Conservation (phyloP, 2,797 vertebrate species). For the Enteromius afrohamiltoni region DNA sequence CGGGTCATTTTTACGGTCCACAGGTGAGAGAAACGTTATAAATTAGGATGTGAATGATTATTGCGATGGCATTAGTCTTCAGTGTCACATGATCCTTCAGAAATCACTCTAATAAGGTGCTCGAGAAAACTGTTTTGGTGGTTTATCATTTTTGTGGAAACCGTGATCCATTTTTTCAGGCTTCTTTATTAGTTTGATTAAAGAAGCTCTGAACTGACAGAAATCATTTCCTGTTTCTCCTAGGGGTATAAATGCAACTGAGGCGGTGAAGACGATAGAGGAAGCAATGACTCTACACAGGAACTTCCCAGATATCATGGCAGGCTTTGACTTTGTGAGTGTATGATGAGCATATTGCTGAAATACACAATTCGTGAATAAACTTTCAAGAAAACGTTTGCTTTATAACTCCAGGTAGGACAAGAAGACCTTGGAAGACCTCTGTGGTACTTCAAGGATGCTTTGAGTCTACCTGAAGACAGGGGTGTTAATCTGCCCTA, state of each 20-base stretch:
- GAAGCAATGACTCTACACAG: slow-evolving; percentile 78
- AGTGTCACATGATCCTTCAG: neutral
- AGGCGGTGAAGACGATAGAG: slow-evolving; percentile 71
- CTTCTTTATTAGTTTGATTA: neutral
- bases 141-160: neutral
- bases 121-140: neutral
- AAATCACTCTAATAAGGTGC: neutral
- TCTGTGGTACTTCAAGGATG: slow-evolving; percentile 85
- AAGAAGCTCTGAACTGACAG: neutral
- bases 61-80: neutral
- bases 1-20: slow-evolving; percentile 81
- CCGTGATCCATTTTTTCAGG: too few species aligned
- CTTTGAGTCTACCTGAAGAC: slow-evolving; percentile 78
- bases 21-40: slow-evolving; percentile 74
- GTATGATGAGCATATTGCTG: neutral
- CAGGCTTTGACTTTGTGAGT: slow-evolving; percentile 91
- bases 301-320: slow-evolving; percentile 83
- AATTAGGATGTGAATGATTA: neutral
- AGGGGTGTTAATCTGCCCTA: slow-evolving; percentile 79
- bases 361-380: neutral
- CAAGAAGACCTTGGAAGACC: slow-evolving; percentile 85
- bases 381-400: neutral
- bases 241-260: slow-evolving; percentile 75
- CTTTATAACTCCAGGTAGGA: slow-evolving; percentile 79
- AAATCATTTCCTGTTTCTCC: neutral